Evolutionary conservation across 2,888 invertebrate genomes (phyloP), one percentile per base, ranked within the genome.

Genomic region (Megamerina dolium): DNA sequence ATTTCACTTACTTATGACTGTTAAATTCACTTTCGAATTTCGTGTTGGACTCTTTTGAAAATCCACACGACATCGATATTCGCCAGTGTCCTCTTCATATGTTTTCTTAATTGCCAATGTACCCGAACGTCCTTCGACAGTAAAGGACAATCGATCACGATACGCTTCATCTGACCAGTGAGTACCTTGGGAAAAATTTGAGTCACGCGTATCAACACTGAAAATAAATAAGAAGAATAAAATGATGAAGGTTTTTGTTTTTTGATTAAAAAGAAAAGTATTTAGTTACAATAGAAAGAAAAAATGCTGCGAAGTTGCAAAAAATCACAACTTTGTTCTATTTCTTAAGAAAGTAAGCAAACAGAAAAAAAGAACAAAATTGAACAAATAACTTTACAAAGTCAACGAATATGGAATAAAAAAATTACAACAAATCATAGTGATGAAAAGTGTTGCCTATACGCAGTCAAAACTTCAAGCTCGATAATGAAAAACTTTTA

Each of bases 41-140:
- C 88, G 80, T 3, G 91, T 92, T 1, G 90, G 91, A 10, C 89
- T 87, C 68, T 87, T 85, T 66, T 85, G 85, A 75, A 91, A 92
- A 75, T 92, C 92, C 5, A 91, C 89, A 46, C 92, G 77, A 73
- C 92, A 92, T 49, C 89, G 78, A 73, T 91, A 91, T 49, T 87
- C 77, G 12, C 89, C 91, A 2, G 82, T 85, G 64, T 92, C 91
- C 31, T 76, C 75, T 49, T 83, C 82, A 41, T 79, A 75, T 39
- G 88, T 85, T 58, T 78, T 79, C 66, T 86, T 83, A 46, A 90
- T 76, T 54, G 82, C 81, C 52, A 91, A 76, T 50, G 82, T 83
- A 3, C 89, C 85, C 3, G 88, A 86, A 21, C 77, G 79, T 27
- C 83, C 83, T 33, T 81, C 77, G 38, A 83, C 82, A 44, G 82